A percentile compares a stretch with the other conserved stretches of the same genome.
Evolutionary conservation across 1,140 invertebrate species (phyloP).

Genomic region (Agrilus planipennis): DNA sequence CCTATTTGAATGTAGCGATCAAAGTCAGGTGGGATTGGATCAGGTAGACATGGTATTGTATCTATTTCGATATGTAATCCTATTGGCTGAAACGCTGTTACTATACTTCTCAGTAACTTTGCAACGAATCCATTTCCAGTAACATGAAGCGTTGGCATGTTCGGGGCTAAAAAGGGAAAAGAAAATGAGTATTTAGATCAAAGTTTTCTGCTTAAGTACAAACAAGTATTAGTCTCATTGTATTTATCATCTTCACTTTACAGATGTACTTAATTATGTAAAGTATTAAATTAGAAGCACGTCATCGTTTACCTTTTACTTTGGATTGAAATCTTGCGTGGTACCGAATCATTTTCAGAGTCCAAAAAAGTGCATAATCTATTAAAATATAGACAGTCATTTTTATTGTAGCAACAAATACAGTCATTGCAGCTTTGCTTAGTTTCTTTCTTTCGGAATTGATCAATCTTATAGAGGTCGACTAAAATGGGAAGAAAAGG

Average conservation of each 20-base stretch:
- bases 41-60: constrained; percentile 50
- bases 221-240: too few relatives aligned
- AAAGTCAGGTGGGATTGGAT: constrained; percentile 51
- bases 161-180: constrained; percentile 1
- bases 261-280: too few relatives aligned
- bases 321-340: constrained; percentile 48
- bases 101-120: constrained; percentile 47
- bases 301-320: constrained; percentile 28
- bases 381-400: constrained; percentile 53
- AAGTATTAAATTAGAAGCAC: too few relatives aligned
- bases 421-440: constrained; percentile 44
- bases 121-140: constrained; percentile 50
- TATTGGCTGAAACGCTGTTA: constrained; percentile 45
- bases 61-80: constrained; percentile 41
- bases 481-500: constrained; percentile 29
- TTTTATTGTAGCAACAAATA: constrained; percentile 51
- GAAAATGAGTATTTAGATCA: too few relatives aligned
- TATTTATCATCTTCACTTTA: too few relatives aligned
- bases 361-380: constrained; percentile 65
- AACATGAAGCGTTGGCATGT: constrained; percentile 29
- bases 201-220: background rate
- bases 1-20: constrained; percentile 51
- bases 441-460: constrained; percentile 46
- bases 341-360: constrained; percentile 50
- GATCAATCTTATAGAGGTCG: constrained; percentile 46